Conservation (phyloP, 30 jellyfish, hydroid and myxozoan genomes). For the Phacellophora camtschatica region DNA sequence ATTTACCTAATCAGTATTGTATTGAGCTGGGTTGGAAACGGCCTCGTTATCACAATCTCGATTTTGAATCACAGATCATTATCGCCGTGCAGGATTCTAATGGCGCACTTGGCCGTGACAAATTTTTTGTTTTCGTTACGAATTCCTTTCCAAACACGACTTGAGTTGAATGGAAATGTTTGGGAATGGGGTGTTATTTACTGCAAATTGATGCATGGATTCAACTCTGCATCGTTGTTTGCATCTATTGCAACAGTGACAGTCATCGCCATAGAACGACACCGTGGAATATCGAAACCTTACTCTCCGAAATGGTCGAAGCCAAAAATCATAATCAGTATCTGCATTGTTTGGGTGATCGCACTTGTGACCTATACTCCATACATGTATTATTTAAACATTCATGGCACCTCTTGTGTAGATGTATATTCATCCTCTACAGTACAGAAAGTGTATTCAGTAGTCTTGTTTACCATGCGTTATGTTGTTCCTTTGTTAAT, state of each 20-base stretch:
- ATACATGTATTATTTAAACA: constrained; percentile 40
- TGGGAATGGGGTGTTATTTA: constrained; percentile 69
- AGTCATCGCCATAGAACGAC: constrained; percentile 77
- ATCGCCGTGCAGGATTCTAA: constrained; percentile 67
- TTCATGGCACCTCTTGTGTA: constrained; percentile 17
- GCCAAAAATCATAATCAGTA: constrained; percentile 12
- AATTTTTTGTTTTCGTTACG: constrained; percentile 61
- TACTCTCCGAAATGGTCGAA: constrained; percentile 46
- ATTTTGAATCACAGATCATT: constrained; percentile 34
- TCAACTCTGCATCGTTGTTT: constrained; percentile 58
- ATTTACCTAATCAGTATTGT: constrained; percentile 60
- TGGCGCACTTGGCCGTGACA: constrained; percentile 81
- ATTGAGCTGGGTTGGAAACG: constrained; percentile 66
- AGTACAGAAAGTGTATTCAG: constrained; percentile 53
- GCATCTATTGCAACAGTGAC: constrained; percentile 72
- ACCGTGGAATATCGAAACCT: constrained; percentile 69
- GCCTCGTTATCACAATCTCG: constrained; percentile 61
- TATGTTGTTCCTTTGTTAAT: constrained; percentile 57
- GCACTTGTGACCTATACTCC: constrained; percentile 64
- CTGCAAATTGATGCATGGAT: constrained; percentile 73
- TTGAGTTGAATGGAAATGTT: constrained; percentile 46
- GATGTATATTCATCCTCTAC: constrained; percentile 55
- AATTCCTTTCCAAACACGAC: constrained; percentile 66
- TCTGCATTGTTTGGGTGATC: constrained; percentile 52
- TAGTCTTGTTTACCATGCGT: constrained; percentile 36